phyloP scores from a whole-genome alignment of 2,113 vertebrate species.

The Mus pahari region DNA sequence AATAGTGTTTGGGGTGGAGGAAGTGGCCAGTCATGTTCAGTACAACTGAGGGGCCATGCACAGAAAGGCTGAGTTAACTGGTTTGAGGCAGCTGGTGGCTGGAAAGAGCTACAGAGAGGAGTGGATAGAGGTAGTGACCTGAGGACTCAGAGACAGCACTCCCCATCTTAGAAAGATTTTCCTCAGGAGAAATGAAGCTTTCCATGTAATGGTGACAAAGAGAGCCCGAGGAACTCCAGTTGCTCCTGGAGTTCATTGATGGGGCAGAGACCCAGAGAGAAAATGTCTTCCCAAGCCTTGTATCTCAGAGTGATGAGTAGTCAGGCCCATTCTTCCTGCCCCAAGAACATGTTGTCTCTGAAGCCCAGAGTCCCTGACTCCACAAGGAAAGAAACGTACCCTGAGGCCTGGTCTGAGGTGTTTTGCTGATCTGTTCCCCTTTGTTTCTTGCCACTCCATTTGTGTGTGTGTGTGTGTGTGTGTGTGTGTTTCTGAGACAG shows the following conservation, averaged over 20 bases:
- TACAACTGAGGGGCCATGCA: neutral
- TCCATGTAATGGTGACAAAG: neutral
- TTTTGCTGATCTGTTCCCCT: neutral
- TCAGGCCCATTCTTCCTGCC: neutral
- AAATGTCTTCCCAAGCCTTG: neutral
- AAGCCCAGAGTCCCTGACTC: neutral
- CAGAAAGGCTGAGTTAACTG: neutral
- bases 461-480: neutral
- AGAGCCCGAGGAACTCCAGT: neutral
- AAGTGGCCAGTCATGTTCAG: neutral
- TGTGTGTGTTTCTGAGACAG: neutral
- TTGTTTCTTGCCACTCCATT: neutral
- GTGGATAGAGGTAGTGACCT: neutral
- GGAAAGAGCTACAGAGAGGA: too few relatives aligned
- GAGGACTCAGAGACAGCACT: neutral
- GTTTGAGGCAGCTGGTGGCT: neutral
- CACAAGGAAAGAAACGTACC: neutral
- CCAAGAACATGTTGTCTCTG: neutral
- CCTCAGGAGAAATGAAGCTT: neutral
- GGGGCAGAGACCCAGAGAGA: neutral
- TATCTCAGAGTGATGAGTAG: neutral
- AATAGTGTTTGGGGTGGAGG: neutral
- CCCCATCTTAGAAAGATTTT: neutral
- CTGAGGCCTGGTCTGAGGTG: neutral
- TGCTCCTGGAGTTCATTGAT: neutral